Conservation (phyloP, 2,888 invertebrate genomes). For the Serrognathus titanus region DNA sequence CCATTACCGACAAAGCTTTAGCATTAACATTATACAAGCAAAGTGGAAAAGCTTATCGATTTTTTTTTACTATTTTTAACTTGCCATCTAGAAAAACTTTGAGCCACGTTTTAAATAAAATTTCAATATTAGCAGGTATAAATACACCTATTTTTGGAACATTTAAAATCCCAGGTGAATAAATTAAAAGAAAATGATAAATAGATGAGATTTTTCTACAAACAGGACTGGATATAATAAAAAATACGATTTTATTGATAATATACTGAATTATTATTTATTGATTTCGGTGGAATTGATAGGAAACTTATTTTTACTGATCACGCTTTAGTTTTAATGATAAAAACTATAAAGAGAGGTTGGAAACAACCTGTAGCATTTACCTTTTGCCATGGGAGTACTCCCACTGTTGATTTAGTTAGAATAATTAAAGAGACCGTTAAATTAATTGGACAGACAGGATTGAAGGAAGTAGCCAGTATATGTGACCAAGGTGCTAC, state of each 20-base stretch:
- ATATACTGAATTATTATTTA: too few relatives aligned
- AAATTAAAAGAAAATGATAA: not conserved
- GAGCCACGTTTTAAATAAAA: not conserved
- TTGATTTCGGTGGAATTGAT: conserved; percentile 3
- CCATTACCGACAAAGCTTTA: not conserved
- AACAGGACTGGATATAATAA: too few relatives aligned
- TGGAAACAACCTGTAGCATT: conserved; percentile 30
- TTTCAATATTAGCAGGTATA: not conserved
- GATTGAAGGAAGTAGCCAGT: conserved; percentile 29
- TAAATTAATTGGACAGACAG: conserved; percentile 18
- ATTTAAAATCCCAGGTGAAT: not conserved
- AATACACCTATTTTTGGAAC: not conserved
- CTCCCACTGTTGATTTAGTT: conserved; percentile 18
- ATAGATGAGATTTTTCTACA: too few relatives aligned
- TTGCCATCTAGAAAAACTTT: not conserved
- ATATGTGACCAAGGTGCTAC: conserved; percentile 32
- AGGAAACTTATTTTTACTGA: conserved; percentile 20
- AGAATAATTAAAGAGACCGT: conserved; percentile 21
- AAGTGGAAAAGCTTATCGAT: not conserved
- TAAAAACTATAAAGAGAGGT: conserved; percentile 22
- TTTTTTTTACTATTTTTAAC: not conserved
- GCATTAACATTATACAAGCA: not conserved
- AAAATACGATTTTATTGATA: not conserved
- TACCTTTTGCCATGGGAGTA: conserved; percentile 22
- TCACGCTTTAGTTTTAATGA: conserved; percentile 27